Evolutionary conservation across 92 coral and sea anemone species (phyloP).

Genomic region (Porites lobata): DNA sequence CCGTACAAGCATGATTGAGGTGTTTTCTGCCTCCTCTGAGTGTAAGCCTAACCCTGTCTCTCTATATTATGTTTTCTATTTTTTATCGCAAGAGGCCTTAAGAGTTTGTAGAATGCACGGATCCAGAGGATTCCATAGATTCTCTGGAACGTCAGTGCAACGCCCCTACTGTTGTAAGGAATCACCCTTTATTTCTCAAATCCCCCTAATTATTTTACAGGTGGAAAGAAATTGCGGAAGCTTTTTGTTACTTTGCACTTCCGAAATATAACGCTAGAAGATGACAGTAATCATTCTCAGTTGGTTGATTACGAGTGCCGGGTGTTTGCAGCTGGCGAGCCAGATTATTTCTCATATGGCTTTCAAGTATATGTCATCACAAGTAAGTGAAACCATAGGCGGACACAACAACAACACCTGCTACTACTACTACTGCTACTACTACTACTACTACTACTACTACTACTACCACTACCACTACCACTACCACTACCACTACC

Average conservation of each 20-base stretch:
- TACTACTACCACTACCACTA: no score
- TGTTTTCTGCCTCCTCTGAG: no score
- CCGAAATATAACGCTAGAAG: background rate
- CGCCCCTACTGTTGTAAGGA: background rate
- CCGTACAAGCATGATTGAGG: no score
- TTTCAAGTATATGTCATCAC: constrained; percentile 18
- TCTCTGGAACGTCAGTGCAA: background rate
- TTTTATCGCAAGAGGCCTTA: no score
- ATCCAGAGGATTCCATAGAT: no score
- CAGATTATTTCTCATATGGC: background rate
- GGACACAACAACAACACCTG: no score
- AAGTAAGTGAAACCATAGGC: constrained; percentile 2
- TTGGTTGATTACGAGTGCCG: constrained; percentile 35
- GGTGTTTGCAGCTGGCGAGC: background rate
- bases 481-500: no score
- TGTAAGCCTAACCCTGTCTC: no score
- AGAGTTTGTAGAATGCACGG: no score
- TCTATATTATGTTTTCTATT: no score
- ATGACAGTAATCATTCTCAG: background rate
- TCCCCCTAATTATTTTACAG: background rate
- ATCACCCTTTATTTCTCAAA: background rate
- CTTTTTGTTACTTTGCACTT: constrained; percentile 36
- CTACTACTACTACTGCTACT: no score
- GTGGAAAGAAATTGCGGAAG: constrained; percentile 1
- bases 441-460: no score